Evolutionary conservation across 2,888 invertebrate species (phyloP), one percentile per base, ranked within the genome.

Genomic region (Syrista parreyssii): DNA sequence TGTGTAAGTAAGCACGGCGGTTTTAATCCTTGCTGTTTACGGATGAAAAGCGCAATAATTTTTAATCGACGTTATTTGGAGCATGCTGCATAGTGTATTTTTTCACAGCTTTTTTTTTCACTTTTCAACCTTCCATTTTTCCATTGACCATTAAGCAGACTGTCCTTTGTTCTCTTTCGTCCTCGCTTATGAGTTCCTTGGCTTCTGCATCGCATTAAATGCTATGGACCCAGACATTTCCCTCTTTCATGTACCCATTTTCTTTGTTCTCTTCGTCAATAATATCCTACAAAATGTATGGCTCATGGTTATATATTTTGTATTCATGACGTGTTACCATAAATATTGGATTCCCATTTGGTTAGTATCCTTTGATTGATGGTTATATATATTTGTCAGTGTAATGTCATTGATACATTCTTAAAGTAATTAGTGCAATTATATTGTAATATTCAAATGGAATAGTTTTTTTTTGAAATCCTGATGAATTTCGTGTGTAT

Each of bases 1-100:
- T 69, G 34, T 30, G 55, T 68, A 75, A 75, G 68, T 68, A 74
- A 36, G 68, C 68, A 36, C 33, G 35, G 75, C 55, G 35, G 36
- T 72, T 75, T 73, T 71, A 36, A 75, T 12, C 11, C 12, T 30
- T 69, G 32, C 71, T 69, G 30, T 30, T 69, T 32, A 40, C 23
- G 9, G 23, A 40, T 40, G 40, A 23, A 40, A 40, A 40, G 15
- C 15, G 1, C 23, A 40, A 40, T 23, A 40, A 0, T 15, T n/a
- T 69, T 6, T 69, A 32, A 69, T 30, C 15, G 71, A 15, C 15
- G 4, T 32, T 69, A 69, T 32, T 15, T 32, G 6, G 31, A 69
- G 32, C 30, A 32, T 23, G 71, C 31, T 69, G 71, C 12, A 15
- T 6, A 11, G 32, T 69, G 4, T 30, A 32, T 32, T 69, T 69